These are phyloP conservation scores for Miniopterus natalensis DNA, from an alignment of 2,113 vertebrate genomes.

Conservation along the genomic window DNA sequence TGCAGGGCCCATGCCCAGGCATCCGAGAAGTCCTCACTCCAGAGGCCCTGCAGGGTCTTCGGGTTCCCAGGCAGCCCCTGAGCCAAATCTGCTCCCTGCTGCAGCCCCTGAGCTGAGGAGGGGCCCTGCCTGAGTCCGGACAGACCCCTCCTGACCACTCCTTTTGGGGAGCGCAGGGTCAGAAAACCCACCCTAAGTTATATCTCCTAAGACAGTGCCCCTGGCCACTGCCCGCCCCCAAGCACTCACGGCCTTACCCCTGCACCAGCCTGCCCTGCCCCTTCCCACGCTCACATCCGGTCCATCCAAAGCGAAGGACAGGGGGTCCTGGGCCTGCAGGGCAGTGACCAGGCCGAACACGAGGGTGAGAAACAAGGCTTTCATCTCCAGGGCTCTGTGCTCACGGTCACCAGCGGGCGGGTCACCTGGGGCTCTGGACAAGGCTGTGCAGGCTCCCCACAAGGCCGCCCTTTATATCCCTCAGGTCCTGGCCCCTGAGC, in stretches of 20 bases:
- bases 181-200: no score
- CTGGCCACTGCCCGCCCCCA: accelerated
- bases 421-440: not conserved
- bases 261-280: not conserved
- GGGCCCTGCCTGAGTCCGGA: not conserved
- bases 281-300: not conserved
- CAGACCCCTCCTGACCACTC: not conserved
- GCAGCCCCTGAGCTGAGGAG: no score
- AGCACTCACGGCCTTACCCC: accelerated
- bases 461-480: not conserved
- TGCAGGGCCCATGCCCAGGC: no score
- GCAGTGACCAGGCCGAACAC: not conserved
- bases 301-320: not conserved
- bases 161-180: not conserved
- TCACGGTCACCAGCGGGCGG: not conserved
- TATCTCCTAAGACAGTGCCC: not conserved
- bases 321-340: not conserved
- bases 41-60: no score
- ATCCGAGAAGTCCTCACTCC: no score
- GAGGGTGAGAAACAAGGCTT: not conserved
- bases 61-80: not conserved
- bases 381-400: not conserved
- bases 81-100: no score
- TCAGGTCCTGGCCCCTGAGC: not conserved
- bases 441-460: not conserved